phyloP scores from a whole-genome alignment of 2,888 invertebrate genomes.

The Spilosoma lubricipeda region DNA sequence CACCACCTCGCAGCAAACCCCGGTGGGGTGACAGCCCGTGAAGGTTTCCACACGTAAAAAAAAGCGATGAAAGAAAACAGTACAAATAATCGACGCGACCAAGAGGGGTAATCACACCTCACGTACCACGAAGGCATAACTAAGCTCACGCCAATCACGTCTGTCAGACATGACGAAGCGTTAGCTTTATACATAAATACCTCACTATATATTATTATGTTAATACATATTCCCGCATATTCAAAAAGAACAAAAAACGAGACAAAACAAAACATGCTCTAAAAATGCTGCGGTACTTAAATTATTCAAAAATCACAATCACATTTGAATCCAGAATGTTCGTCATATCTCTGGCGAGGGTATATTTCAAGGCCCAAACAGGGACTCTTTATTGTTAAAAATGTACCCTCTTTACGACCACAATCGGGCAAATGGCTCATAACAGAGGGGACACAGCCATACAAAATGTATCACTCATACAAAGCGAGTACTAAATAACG shows the following conservation, averaged over 20 bases:
- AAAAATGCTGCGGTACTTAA: slow-evolving; percentile 9
- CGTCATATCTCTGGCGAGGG: slow-evolving; percentile 34
- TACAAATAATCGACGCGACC: too few relatives aligned
- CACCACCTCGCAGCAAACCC: too few relatives aligned
- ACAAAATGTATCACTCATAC: slow-evolving; percentile 49
- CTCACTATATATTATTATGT: too few relatives aligned
- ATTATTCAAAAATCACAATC: slow-evolving; percentile 24
- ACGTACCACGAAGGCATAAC: too few relatives aligned
- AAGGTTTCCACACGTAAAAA: too few relatives aligned
- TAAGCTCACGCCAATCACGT: too few relatives aligned
- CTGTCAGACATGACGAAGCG: too few relatives aligned
- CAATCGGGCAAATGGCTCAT: slow-evolving; percentile 49
- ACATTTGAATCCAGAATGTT: slow-evolving; percentile 23
- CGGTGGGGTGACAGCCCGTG: too few relatives aligned
- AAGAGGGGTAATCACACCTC: too few relatives aligned
- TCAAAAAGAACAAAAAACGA: slow-evolving; percentile 2
- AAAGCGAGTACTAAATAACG: slow-evolving; percentile 35
- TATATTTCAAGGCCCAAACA: slow-evolving; percentile 30
- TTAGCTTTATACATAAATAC: too few relatives aligned
- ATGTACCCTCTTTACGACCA: slow-evolving; percentile 51
- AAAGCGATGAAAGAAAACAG: too few relatives aligned
- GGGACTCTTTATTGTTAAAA: slow-evolving; percentile 49
- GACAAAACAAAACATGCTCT: background rate
- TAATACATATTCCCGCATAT: background rate
- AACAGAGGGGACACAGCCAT: slow-evolving; percentile 43